Base-by-base conservation (phyloP, 2,797 vertebrate species). In the Darevskia mixta region DNA sequence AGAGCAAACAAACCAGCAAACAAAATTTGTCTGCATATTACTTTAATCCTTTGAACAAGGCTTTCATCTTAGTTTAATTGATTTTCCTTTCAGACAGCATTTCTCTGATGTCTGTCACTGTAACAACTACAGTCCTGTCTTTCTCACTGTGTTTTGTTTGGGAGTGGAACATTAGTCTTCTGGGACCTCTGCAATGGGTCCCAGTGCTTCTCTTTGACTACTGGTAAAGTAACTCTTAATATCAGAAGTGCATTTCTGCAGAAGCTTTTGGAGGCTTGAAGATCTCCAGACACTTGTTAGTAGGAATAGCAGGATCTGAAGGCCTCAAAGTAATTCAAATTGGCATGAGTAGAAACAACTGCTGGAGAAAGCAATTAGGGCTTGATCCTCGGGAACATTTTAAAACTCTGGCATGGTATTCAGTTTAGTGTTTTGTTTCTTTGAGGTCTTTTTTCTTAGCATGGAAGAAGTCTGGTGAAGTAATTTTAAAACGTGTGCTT, bases 271-370 rank as follows among this genome's bases (percentile, higher is more conserved):
- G 35, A 76, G 23, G 17, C 35, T 84, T 80, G 77, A 76, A 80
- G 69, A 85, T 87, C 89, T 87, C 69, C 61, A 87, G 86, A 76
- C 23, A 80, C 86, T 90, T 90, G 86, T 87, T 90, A 90, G 77
- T 49, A 81, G 82, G 61, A 84, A 80, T 69, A 69, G 77, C 69
- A 61, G 61, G 78, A 43, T 81, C 86, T 76, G 77, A 80, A 85
- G 76, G 78, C 11, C 49, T 87, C 82, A 43, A 64, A 90, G 86
- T 75, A 69, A 87, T 90, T 90, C 78, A 90, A 69, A 76, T 55
- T 87, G 81, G 75, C 66, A 80, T 86, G 64, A 35, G 32, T 78
- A 61, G 84, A 89, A 77, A 82, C 72, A 71, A 67, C 69, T 72
- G 73, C 32, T 18, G 69, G 82, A 55, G 58, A 87, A 75, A 64